phyloP scores from a whole-genome alignment of 1,140 invertebrate species.

The Drosophila bipectinata region DNA sequence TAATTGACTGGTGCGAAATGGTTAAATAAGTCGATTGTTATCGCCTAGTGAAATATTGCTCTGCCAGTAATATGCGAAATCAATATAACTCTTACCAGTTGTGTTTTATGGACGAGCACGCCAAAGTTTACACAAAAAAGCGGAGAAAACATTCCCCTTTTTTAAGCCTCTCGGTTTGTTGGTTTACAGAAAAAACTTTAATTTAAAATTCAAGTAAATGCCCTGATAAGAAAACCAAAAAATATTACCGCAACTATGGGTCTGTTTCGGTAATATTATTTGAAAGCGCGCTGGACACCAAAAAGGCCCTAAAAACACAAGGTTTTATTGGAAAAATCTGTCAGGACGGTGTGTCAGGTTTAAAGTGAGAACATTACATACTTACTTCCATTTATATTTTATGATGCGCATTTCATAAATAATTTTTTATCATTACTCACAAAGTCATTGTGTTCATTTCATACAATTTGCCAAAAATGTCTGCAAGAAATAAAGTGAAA shows the following conservation, averaged over 20 bases:
- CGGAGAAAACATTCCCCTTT: neutral
- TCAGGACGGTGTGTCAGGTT: neutral
- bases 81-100: neutral
- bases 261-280: neutral
- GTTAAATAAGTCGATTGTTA: conserved; percentile 3
- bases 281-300: neutral
- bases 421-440: neutral
- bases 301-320: neutral
- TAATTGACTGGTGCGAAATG: conserved; percentile 3
- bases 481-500: neutral
- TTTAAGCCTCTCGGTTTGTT: neutral
- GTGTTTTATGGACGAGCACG: neutral
- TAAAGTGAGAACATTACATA: neutral
- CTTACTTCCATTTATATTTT: neutral
- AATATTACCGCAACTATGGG: neutral
- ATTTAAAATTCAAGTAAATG: conserved; percentile 1
- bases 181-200: neutral
- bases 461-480: neutral
- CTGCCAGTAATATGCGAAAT: neutral
- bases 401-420: neutral
- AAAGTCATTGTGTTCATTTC: neutral
- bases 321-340: neutral
- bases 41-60: conserved; percentile 1
- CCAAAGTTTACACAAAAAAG: neutral
- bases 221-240: neutral